A percentile compares a stretch with the other conserved stretches of the same genome.
phyloP scores from a whole-genome alignment of 2,888 invertebrate genomes.

The Sycophila texana region DNA sequence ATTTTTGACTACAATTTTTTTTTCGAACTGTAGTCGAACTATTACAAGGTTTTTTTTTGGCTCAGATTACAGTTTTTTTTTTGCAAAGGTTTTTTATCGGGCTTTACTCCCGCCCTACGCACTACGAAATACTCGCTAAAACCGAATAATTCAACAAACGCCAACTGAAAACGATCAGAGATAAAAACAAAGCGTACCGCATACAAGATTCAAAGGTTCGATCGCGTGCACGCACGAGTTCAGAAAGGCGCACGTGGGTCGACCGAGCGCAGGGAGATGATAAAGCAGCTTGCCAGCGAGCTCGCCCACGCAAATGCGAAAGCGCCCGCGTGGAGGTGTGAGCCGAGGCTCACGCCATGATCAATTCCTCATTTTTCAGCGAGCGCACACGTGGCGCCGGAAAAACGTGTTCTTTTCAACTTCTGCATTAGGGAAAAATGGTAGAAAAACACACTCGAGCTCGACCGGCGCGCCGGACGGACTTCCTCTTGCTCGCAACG shows the following conservation, averaged over 20 bases:
- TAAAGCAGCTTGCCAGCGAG: too few relatives aligned
- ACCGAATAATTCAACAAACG: too few relatives aligned
- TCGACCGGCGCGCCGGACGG: background rate
- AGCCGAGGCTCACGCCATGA: constrained; percentile 4
- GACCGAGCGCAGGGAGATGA: background rate
- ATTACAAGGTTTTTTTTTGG: too few relatives aligned
- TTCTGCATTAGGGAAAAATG: constrained; percentile 38
- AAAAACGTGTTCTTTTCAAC: background rate
- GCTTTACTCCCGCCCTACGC: too few relatives aligned
- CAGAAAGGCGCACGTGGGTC: constrained; percentile 26
- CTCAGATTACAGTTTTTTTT: too few relatives aligned
- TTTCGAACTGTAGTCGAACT: too few relatives aligned
- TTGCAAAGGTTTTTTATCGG: too few relatives aligned
- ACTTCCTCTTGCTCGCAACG: constrained; percentile 58
- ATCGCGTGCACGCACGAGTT: constrained; percentile 24
- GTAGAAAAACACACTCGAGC: background rate
- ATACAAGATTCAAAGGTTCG: background rate
- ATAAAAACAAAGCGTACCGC: background rate
- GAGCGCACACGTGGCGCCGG: background rate
- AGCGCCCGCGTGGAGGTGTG: background rate
- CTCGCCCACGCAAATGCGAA: background rate
- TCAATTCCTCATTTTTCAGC: constrained; percentile 49
- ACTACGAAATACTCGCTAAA: too few relatives aligned
- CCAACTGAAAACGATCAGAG: background rate
- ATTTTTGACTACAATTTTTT: too few relatives aligned